Evolutionary conservation across 2,888 invertebrate species (phyloP), one percentile per base, ranked within the genome.

Genomic region (Dichetophora obliterata): DNA sequence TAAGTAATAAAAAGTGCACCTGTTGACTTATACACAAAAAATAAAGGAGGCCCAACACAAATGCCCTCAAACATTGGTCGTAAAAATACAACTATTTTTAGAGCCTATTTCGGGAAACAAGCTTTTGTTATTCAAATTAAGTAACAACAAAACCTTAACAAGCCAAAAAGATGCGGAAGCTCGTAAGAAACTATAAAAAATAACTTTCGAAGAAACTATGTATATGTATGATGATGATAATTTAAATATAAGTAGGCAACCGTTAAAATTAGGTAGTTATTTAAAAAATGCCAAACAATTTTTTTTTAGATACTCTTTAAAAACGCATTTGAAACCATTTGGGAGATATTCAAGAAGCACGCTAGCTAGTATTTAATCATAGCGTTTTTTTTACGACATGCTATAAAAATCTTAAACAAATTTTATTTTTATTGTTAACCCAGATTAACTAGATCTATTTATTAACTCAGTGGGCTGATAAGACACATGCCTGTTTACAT

Each of bases 1-100:
- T 11, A 22, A 19, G 65, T 19, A 37, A 37, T 22, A 37, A 37
- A 54, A 71, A 48, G 5, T 63, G 63, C 73, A 63, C 63, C 73
- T 73, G 72, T 72, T 72, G 61, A 22, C n/a, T 59, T 5, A 52
- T 14, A 9, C 31, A 19, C n/a, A 34, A 34, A 34, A 31, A 34
- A 34, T 14, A 34, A n/a, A 65, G 24, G 3, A 24, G 31, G 0
- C 14, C 27, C 27, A 27, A 24, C n/a, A 34, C 22, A 31, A 34
- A 14, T 61, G 5, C 31, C 11, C 16, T 14, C 27, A 11, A 34
- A 6, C n/a, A 37, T 37, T 37, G 65, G 57, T n/a, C 22, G 24
- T 22, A 24, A 59, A 54, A 22, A 54, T n/a, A 19, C 57, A 59
- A 24, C 22, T 8, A 59, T 24, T 43, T 43, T 43, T 43, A 43